These are phyloP conservation scores for Pantelozetes paolii DNA, from an alignment of 2,888 invertebrate genomes.

Conservation along the genomic window DNA sequence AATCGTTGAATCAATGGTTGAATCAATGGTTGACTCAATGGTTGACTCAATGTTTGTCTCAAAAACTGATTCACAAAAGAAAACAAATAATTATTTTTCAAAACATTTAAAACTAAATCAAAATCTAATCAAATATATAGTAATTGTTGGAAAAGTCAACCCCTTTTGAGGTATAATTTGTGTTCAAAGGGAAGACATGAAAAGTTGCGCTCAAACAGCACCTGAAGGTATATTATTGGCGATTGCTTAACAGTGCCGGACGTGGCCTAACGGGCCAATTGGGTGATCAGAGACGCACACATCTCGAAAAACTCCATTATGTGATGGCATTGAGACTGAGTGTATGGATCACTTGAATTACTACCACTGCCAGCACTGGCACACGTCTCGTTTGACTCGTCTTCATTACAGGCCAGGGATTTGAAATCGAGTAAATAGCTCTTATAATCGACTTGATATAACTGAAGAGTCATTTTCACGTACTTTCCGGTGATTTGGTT, in stretches of 20 bases:
- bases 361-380: slow-evolving; percentile 17
- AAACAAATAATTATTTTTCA: too few species aligned
- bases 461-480: slow-evolving; percentile 95
- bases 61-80: too few species aligned
- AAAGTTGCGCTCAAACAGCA: background rate
- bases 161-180: background rate
- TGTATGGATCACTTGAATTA: slow-evolving; percentile 47
- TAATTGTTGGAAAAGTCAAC: background rate
- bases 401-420: slow-evolving; percentile 61
- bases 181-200: slow-evolving; percentile 1
- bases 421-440: slow-evolving; percentile 97
- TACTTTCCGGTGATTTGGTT: slow-evolving; percentile 76
- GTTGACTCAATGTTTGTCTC: too few species aligned
- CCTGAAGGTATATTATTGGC: background rate
- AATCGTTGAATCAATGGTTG: slow-evolving; percentile 19
- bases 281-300: slow-evolving; percentile 97
- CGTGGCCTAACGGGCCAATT: slow-evolving; percentile 72
- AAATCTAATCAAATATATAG: background rate
- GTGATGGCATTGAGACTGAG: slow-evolving; percentile 64
- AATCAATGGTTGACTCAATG: background rate
- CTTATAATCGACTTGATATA: slow-evolving; percentile 98
- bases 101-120: too few species aligned
- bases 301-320: slow-evolving; percentile 99
- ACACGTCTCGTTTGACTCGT: slow-evolving; percentile 45
- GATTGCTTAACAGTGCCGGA: background rate